A percentile compares a stretch with the other conserved stretches of the same genome.
These are phyloP conservation scores for Drosophila grimshawi DNA, from an alignment of 1,140 invertebrate species.

Conservation along the genomic window DNA sequence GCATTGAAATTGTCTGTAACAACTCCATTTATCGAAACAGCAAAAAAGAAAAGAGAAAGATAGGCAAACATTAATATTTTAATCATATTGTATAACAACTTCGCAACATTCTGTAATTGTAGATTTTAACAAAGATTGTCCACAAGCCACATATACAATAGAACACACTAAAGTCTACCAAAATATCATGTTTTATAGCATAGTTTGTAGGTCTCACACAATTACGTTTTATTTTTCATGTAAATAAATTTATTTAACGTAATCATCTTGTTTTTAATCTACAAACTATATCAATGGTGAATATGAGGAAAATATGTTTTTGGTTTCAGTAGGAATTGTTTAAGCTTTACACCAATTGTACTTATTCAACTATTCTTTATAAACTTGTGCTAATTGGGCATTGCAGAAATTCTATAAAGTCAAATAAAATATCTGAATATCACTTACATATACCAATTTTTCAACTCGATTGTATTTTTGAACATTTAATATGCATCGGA, in stretches of 20 bases:
- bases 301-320: not conserved
- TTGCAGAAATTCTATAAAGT: not conserved
- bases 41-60: not conserved
- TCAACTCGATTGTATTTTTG: not conserved
- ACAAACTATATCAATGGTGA: not conserved
- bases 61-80: not conserved
- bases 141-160: constrained; percentile 42
- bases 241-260: constrained; percentile 69
- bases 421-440: constrained; percentile 1
- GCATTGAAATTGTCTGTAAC: not conserved
- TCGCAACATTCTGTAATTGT: constrained; percentile 68
- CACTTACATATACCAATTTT: not conserved
- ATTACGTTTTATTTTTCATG: constrained; percentile 44
- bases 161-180: constrained; percentile 19
- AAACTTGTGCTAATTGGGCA: not conserved
- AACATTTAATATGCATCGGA: too few species aligned
- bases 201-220: constrained; percentile 53
- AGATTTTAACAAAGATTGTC: constrained; percentile 49
- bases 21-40: constrained; percentile 2
- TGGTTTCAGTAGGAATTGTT: too few species aligned
- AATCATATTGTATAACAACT: constrained; percentile 43
- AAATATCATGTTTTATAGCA: constrained; percentile 64
- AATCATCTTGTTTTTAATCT: constrained; percentile 2
- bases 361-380: not conserved
- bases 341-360: not conserved